Evolutionary conservation across 2,797 vertebrate species (phyloP), one percentile per base, ranked within the genome.

Genomic region (Sitta carolinensis): DNA sequence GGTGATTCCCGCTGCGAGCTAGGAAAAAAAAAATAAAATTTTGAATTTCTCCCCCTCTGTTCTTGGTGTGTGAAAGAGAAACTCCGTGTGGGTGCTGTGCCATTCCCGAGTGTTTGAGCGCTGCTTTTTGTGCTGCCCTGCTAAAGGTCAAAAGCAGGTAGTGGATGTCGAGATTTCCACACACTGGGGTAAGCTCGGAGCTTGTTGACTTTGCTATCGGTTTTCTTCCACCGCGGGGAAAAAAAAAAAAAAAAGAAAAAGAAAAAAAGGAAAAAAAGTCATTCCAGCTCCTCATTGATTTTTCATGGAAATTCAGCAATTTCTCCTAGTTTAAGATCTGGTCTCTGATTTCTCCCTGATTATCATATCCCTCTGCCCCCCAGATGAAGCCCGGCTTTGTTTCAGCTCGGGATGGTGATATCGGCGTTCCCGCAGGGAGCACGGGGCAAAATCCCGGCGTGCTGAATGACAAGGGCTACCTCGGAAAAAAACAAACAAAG

Each of bases 111-210:
- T 4, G 0, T 40, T 69, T 14, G 32, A 19, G 16, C 8, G 2
- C 84, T 32, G 84, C 62, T 87, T 73, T 16, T 58, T 64, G 81
- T 80, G 43, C 83, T 50, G 36, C 84, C 68, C 78, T n/a, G 70
- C 40, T 50, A 61, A 45, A 89, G 96, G 90, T 95, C 91, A 93
- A 57, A 89, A 83, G 58, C 89, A 94, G 84, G 94, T 95, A 89
- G 95, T 42, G 62, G 32, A 27, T 58, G 68, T 43, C 66, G 79
- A 89, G 89, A 89, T 89, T 87, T 94, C 84, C 92, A 83, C 61
- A 55, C 43, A 20, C 13, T 3, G 4, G 67, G 72, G 50, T 29
- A 68, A 89, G 66, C 47, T 85, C 69, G 50, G 36, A 55, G 69
- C 64, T 34, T 89, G 72, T 84, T 93, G 93, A 93, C 93, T 95